phyloP scores from a whole-genome alignment of 2,797 vertebrate species.

The Nasua narica region DNA sequence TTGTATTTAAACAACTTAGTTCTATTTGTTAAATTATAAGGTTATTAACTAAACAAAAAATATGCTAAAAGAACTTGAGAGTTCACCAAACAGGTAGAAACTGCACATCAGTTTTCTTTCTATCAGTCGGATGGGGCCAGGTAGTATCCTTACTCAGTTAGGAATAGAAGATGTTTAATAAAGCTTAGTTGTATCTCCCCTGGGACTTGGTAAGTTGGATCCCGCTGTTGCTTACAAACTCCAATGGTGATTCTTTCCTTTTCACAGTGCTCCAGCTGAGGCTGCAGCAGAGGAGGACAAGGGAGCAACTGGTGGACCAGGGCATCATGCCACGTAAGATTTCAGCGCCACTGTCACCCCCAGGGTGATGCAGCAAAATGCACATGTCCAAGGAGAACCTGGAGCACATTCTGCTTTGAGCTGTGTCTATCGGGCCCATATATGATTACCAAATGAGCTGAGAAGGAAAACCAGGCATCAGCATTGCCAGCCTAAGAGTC shows the following conservation, averaged over 20 bases:
- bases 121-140: neutral
- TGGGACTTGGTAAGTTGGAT: neutral
- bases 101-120: neutral
- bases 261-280: constrained; percentile 94
- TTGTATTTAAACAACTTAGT: constrained; percentile 24
- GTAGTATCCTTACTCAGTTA: neutral
- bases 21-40: constrained; percentile 17
- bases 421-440: neutral
- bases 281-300: constrained; percentile 95
- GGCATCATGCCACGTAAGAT: constrained; percentile 99
- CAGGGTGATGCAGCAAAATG: neutral
- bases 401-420: neutral
- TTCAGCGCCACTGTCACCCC: neutral
- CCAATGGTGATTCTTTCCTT: constrained; percentile 70
- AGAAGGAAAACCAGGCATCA: neutral
- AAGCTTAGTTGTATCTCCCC: neutral
- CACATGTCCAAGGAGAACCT: neutral
- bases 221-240: constrained; percentile 77
- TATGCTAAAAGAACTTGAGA: neutral
- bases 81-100: constrained; percentile 20
- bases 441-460: neutral
- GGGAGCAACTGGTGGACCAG: constrained; percentile 97
- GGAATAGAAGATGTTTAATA: neutral
- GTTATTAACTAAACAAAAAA: neutral
- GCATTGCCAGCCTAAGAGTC: neutral